Base-by-base conservation (phyloP, 2,113 vertebrate genomes). In the Notarius quadriscutis region DNA sequence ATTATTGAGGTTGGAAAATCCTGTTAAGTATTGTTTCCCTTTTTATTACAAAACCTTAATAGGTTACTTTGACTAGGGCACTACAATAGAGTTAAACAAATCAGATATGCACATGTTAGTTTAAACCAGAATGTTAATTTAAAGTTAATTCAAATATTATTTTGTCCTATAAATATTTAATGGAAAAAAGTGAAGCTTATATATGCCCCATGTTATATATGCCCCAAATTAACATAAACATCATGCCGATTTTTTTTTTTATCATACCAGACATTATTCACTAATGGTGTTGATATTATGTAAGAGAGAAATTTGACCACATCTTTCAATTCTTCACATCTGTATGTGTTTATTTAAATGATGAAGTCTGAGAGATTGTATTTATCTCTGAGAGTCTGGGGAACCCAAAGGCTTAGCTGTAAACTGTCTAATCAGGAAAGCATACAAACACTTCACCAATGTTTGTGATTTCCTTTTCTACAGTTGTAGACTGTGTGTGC, bases 401-500 rank as follows among this genome's bases (percentile, higher is more conserved):
- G 48, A 53, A 63, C 50, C 57, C 60, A 63, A 55, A 69, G 65
- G 50, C 20, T 53, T 34, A 65, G 80, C 27, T 89, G 84, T 87
- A 78, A 87, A 87, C 84, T 63, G 83, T 58, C 80, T 75, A 77
- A 82, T 89, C 80, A 85, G 77, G 34, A 67, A 72, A 85, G 58
- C 34, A 85, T 41, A 88, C 69, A 88, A 88, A 89, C 67, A 89
- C 12, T 78, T 90, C 88, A 89, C 22, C 27, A 77, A 62, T 87
- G 78, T 88, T 88, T 85, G 75, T 18, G 22, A 48, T 79, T 81
- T 72, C 22, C 75, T 57, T 72, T 60, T 72, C 51, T 77, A 8
- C 14, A 53, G 30, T 86, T 86, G 41, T 41, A 41, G 41, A 41
- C 41, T 34, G 4, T 48, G 12, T 69, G 10, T 67, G n/a, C 4